Evolutionary conservation across 2,113 vertebrate species (phyloP), one percentile per base, ranked within the genome.

Genomic region (Cairina moschata): DNA sequence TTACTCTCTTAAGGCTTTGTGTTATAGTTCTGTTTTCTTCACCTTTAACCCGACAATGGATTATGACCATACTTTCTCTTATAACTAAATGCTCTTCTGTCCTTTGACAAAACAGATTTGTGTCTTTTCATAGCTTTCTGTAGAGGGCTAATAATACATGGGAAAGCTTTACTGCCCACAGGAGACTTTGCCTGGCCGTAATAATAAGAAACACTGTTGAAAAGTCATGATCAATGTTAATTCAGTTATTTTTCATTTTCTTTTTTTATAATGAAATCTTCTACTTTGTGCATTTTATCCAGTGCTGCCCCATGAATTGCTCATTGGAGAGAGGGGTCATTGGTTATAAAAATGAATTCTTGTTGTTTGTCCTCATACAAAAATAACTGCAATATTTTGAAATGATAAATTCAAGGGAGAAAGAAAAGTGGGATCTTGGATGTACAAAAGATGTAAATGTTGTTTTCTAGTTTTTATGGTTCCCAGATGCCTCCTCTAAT

Each of bases 401-500:
- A 93, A 92, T 91, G 78, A 94, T 92, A 60, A 85, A 97, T 96
- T 90, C 91, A 74, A 84, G 75, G 54, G 40, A 73, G 52, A 1
- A 14, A 55, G 77, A 91, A 92, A 88, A 78, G 74, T 93, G 91
- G 96, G 97, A 96, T 92, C 93, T 95, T 87, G 90, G 97, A 97
- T 93, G 95, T 95, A 96, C 87, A 95, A 96, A 97, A 97, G 96
- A 98, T 97, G 96, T 97, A 98, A 98, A 98, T 98, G 96, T 90
- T 98, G 86, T 97, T 98, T 97, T 95, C 93, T 94, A 96, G 95
- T 91, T 97, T 98, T 98, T 98, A 98, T 97, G 94, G 94, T 95
- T 98, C 98, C 97, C 98, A 97, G 92, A 97, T 98, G 97, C 96
- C 94, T 98, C 81, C 80, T 97, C 96, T 98, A 98, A 98, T 98